These are phyloP conservation scores for Brachionus calyciflorus DNA, from an alignment of 1,140 invertebrate species.

Conservation along the genomic window DNA sequence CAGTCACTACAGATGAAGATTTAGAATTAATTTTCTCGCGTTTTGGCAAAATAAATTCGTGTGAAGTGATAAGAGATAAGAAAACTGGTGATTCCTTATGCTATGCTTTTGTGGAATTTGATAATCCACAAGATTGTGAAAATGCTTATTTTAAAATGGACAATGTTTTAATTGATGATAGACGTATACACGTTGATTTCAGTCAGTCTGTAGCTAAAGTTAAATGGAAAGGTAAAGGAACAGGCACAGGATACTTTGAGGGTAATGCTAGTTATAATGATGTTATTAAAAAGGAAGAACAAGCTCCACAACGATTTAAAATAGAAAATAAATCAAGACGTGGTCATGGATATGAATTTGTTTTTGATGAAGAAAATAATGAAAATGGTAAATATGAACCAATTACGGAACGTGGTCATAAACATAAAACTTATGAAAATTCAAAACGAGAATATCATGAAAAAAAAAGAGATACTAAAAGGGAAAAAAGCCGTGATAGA, in stretches of 20 bases:
- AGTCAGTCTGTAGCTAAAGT: constrained; percentile 90
- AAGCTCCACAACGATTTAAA: neutral
- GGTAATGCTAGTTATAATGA: neutral
- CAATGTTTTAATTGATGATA: constrained; percentile 96
- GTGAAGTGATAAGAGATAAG: constrained; percentile 93
- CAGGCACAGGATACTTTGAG: constrained; percentile 44
- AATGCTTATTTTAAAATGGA: constrained; percentile 99
- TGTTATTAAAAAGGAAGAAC: neutral
- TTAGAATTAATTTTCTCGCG: constrained; percentile 95
- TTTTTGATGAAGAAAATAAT: constrained; percentile 38
- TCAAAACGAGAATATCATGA: neutral
- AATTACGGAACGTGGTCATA: neutral
- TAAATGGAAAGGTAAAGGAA: constrained; percentile 43
- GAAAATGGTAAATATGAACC: constrained; percentile 20
- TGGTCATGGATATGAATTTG: constrained; percentile 1
- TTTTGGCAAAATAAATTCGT: constrained; percentile 84
- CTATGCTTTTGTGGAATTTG: constrained; percentile 99
- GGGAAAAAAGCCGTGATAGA: neutral
- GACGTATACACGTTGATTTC: constrained; percentile 98
- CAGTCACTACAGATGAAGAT: constrained; percentile 94
- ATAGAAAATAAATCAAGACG: constrained; percentile 1
- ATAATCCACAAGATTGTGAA: constrained; percentile 82
- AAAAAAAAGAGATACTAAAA: constrained; percentile 3
- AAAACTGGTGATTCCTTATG: constrained; percentile 90
- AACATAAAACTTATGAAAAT: neutral